A percentile compares a stretch with the other conserved stretches of the same genome.
Conservation (phyloP, 1,140 invertebrate species). For the Harlomillsia oculata region DNA sequence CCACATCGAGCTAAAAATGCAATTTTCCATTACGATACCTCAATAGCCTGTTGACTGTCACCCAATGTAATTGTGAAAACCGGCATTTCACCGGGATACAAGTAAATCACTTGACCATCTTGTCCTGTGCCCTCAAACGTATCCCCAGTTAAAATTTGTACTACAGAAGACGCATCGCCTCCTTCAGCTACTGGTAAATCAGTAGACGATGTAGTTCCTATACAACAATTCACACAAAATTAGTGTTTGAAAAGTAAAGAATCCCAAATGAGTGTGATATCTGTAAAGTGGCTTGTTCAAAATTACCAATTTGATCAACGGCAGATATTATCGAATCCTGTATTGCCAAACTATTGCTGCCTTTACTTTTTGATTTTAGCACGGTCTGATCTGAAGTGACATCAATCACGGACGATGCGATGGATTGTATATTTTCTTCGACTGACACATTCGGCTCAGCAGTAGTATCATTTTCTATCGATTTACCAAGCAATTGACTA, state of each 20-base stretch:
- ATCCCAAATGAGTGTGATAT: too few relatives aligned
- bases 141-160: conserved; percentile 20
- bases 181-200: background rate
- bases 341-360: too few relatives aligned
- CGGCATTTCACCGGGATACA: conserved; percentile 18
- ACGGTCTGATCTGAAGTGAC: background rate
- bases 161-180: conserved; percentile 2
- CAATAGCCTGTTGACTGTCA: conserved; percentile 10
- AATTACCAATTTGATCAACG: too few relatives aligned
- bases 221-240: too few relatives aligned
- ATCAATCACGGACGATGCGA: background rate
- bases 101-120: conserved; percentile 20
- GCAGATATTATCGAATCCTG: too few relatives aligned
- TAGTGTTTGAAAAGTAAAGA: too few relatives aligned
- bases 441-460: background rate
- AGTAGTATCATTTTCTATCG: background rate
- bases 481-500: background rate
- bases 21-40: conserved; percentile 16
- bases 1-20: too few relatives aligned
- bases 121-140: background rate
- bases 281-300: too few relatives aligned
- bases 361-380: too few relatives aligned
- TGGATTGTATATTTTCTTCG: background rate
- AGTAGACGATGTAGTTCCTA: too few relatives aligned
- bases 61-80: conserved; percentile 18